A percentile compares a stretch with the other conserved stretches of the same genome.
Evolutionary conservation across 2,797 vertebrate genomes (phyloP).

Genomic region (Balearica regulorum): DNA sequence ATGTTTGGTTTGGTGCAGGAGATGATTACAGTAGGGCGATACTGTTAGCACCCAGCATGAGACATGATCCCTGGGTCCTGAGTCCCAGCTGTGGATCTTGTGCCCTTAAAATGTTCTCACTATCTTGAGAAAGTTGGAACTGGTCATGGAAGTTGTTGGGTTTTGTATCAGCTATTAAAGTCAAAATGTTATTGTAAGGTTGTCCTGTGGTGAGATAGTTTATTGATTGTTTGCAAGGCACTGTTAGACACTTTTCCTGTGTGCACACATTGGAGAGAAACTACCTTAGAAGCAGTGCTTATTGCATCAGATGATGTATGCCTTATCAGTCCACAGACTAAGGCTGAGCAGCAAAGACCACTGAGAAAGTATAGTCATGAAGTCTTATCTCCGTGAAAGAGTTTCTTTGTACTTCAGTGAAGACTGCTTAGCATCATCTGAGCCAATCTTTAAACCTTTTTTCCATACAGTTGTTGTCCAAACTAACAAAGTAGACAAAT

Average conservation of each 20-base stretch:
- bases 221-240: rapidly evolving
- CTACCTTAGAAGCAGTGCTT: background rate
- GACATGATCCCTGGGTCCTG: background rate
- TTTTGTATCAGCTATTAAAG: background rate
- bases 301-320: rapidly evolving
- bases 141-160: rapidly evolving
- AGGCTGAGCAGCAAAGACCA: background rate
- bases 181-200: rapidly evolving
- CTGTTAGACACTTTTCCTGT: rapidly evolving
- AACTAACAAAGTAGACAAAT: background rate
- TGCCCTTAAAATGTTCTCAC: background rate
- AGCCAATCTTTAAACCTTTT: background rate
- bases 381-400: background rate
- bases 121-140: background rate
- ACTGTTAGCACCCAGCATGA: background rate
- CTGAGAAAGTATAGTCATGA: background rate
- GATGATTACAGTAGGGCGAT: background rate
- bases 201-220: background rate
- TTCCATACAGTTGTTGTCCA: background rate
- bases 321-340: too few species aligned
- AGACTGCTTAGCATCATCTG: background rate
- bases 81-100: background rate
- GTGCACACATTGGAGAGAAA: rapidly evolving
- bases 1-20: background rate
- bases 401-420: background rate